These are phyloP conservation scores for Busseola fusca DNA, from an alignment of 2,888 invertebrate genomes.

Conservation along the genomic window DNA sequence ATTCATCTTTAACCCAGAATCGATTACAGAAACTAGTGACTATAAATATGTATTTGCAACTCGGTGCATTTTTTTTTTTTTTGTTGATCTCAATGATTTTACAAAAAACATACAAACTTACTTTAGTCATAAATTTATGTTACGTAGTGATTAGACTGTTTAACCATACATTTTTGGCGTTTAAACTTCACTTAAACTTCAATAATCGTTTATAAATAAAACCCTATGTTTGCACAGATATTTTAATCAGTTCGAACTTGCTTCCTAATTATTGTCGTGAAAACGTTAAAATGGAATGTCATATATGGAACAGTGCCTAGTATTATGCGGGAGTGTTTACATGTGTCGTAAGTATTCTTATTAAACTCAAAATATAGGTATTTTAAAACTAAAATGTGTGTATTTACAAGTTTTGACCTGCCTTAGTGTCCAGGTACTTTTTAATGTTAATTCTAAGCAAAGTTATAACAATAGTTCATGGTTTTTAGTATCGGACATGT, in stretches of 20 bases:
- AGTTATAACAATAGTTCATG: conserved; percentile 48
- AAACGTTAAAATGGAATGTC: conserved; percentile 54
- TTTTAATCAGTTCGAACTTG: conserved; percentile 13
- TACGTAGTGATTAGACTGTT: too few species aligned
- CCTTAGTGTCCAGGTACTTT: conserved; percentile 45
- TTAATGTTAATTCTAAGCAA: conserved; percentile 50
- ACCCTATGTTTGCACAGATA: neutral
- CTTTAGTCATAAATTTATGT: too few species aligned
- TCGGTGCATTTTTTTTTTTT: neutral
- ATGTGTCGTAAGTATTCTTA: conserved; percentile 31
- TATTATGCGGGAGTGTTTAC: conserved; percentile 60
- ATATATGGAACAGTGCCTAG: conserved; percentile 56
- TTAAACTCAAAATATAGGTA: conserved; percentile 32
- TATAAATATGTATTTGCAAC: conserved; percentile 7
- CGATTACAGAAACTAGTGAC: conserved; percentile 7
- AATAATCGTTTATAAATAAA: too few species aligned
- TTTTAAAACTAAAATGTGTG: conserved; percentile 39
- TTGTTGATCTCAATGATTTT: neutral
- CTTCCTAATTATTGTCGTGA: conserved; percentile 31
- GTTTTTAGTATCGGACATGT: conserved; percentile 34
- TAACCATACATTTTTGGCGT: too few species aligned
- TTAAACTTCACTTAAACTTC: too few species aligned
- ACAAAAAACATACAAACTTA: neutral
- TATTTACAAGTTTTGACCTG: conserved; percentile 58
- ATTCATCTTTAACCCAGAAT: conserved; percentile 12